Evolutionary conservation across 1,140 invertebrate species (phyloP), one percentile per base, ranked within the genome.

Genomic region (Psilanteris sp.): DNA sequence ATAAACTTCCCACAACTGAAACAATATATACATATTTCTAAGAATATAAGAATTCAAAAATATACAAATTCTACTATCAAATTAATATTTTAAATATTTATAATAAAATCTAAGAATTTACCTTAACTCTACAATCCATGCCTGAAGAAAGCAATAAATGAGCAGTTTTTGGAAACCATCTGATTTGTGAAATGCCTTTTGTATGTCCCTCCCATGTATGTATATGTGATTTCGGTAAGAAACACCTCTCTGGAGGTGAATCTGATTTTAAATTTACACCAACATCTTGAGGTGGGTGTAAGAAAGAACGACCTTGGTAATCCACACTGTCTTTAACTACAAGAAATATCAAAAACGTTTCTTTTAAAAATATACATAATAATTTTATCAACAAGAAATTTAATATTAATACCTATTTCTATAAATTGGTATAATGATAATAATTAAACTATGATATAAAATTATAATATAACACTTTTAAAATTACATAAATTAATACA

Each of bases 1-100:
- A 84, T 98, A 99, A 0, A 99, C 97, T 89, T 99, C 97, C 98
- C 98, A 99, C 15, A 99, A 89, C 94, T 97, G 15, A n/a, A n/a
- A n/a, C n/a, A n/a, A n/a, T n/a, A n/a, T n/a, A n/a, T n/a, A n/a
- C n/a, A n/a, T n/a, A n/a, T n/a, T n/a, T n/a, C n/a, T n/a, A n/a
- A n/a, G n/a, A n/a, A n/a, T n/a, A n/a, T n/a, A n/a, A n/a, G n/a
- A n/a, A n/a, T n/a, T n/a, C n/a, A 79, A 74, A 55, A 78, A 54
- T 79, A 77, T 80, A 22, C 0, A 16, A 46, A 37, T 11, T 4
- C 3, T n/a, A n/a, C n/a, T n/a, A n/a, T n/a, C n/a, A n/a, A n/a
- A n/a, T n/a, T n/a, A n/a, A n/a, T n/a, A n/a, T n/a, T n/a, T n/a
- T n/a, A n/a, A n/a, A n/a, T n/a, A n/a, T n/a, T n/a, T n/a, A n/a